phyloP scores from a whole-genome alignment of 2,113 vertebrate genomes.

The Illadopsis cleaveri region DNA sequence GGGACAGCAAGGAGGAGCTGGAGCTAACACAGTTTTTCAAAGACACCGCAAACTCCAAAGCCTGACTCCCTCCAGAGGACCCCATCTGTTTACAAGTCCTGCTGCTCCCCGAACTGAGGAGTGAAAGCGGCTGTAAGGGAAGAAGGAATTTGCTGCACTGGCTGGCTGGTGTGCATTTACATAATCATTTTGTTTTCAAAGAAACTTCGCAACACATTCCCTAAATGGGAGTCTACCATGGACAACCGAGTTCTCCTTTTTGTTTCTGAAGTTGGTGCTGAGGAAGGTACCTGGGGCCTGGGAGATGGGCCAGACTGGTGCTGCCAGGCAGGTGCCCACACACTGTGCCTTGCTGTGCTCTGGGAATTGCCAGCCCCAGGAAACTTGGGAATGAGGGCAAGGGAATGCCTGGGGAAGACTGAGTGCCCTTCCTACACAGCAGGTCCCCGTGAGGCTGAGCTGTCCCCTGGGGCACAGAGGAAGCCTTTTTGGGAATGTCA shows the following conservation, averaged over 20 bases:
- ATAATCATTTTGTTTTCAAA: background rate
- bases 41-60: background rate
- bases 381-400: background rate
- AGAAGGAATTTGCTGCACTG: background rate
- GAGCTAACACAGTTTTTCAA: background rate
- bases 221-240: background rate
- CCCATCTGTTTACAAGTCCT: background rate
- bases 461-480: background rate
- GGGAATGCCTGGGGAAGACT: rapidly evolving
- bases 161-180: background rate
- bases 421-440: background rate
- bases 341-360: rapidly evolving
- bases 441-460: background rate
- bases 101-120: background rate
- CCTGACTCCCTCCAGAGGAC: background rate
- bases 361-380: background rate
- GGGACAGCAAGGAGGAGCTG: background rate
- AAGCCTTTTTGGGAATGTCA: rapidly evolving
- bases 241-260: background rate
- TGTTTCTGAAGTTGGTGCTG: background rate
- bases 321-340: background rate
- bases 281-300: background rate
- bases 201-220: background rate
- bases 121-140: background rate
- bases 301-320: background rate